Conservation (phyloP, 2,888 invertebrate species). For the Megaustenia siamemsis region DNA sequence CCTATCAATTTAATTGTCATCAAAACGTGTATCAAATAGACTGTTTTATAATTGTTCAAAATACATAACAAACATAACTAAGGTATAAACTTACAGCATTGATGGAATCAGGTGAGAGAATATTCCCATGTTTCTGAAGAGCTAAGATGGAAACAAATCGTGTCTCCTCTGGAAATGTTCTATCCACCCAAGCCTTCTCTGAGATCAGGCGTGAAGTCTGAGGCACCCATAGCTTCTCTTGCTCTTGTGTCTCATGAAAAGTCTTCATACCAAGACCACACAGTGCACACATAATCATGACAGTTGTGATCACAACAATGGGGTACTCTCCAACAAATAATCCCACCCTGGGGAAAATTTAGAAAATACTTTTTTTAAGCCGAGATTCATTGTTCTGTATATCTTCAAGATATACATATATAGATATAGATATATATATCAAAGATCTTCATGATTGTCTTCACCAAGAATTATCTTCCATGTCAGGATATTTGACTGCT, state of each 20-base stretch:
- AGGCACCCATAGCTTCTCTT: constrained; percentile 73
- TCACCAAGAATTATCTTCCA: too few species aligned
- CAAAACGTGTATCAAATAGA: too few species aligned
- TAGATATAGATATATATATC: too few species aligned
- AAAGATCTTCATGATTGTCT: too few species aligned
- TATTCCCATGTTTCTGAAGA: constrained; percentile 57
- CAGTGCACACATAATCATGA: constrained; percentile 64
- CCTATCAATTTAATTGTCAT: too few species aligned
- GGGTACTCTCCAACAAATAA: constrained; percentile 67
- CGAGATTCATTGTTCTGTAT: too few species aligned
- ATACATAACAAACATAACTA: neutral
- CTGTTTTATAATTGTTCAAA: too few species aligned
- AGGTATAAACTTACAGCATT: constrained; percentile 64
- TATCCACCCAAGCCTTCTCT: constrained; percentile 69
- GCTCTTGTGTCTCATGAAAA: constrained; percentile 66
- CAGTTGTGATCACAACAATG: constrained; percentile 62
- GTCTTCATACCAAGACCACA: constrained; percentile 71
- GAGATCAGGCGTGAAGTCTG: constrained; percentile 64
- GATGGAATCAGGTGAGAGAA: constrained; percentile 63
- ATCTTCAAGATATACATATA: neutral
- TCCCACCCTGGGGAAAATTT: constrained; percentile 63
- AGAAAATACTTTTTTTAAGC: too few species aligned
- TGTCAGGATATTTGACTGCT: too few species aligned
- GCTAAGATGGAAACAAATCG: constrained; percentile 67
- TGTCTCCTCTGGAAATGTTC: constrained; percentile 66